Evolutionary conservation across 2,113 vertebrate species (phyloP).

Genomic region (Pterocles orientalis): DNA sequence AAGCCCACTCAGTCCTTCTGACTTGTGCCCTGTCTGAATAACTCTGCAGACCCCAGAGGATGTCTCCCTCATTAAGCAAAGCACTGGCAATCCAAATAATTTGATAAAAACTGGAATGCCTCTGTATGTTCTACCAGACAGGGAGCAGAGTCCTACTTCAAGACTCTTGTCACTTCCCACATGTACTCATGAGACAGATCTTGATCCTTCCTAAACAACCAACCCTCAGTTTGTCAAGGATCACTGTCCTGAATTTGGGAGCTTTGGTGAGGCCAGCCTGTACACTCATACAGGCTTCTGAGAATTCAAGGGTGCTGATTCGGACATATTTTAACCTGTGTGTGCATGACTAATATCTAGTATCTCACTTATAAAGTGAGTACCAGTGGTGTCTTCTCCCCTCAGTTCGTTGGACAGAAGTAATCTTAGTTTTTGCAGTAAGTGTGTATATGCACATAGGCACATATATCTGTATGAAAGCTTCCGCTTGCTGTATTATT

Average conservation of each 20-base stretch:
- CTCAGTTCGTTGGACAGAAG: neutral
- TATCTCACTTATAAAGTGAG: neutral
- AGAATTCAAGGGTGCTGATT: neutral
- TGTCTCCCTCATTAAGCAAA: neutral
- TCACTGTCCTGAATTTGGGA: neutral
- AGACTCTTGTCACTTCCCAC: neutral
- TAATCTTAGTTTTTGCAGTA: neutral
- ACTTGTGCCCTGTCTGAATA: neutral
- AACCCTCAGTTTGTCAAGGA: neutral
- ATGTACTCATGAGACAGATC: neutral
- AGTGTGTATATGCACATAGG: neutral
- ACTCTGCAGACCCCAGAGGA: neutral
- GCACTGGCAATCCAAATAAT: neutral
- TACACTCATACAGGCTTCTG: neutral
- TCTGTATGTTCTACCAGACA: neutral
- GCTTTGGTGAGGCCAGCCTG: neutral
- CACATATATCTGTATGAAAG: neutral
- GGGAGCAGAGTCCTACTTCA: neutral
- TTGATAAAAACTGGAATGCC: neutral
- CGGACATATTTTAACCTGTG: neutral
- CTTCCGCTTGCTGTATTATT: neutral
- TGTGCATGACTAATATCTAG: neutral
- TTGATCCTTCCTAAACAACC: neutral
- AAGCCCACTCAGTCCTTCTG: rapidly evolving
- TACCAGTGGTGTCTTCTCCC: neutral